phyloP scores from a whole-genome alignment of 2,888 invertebrate genomes.

The Cataglyphis altisquamis region DNA sequence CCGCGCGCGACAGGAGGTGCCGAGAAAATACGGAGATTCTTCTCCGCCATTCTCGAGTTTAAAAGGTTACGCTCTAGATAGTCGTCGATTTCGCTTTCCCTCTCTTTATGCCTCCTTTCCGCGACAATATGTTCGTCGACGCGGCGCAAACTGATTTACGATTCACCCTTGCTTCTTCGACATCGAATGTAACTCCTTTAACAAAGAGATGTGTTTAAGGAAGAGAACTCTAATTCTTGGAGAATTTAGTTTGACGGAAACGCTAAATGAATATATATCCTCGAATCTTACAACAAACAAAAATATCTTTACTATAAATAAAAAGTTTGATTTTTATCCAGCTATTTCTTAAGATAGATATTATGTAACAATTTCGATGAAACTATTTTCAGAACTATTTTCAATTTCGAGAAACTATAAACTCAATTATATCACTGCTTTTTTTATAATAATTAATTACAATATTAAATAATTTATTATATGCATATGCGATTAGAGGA shows the following conservation, averaged over 20 bases:
- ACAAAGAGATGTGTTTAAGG: constrained; percentile 26
- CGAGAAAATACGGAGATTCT: constrained; percentile 36
- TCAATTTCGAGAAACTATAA: not conserved
- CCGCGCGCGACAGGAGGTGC: constrained; percentile 10
- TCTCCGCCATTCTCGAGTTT: constrained; percentile 42
- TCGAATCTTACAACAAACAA: not conserved
- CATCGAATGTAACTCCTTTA: constrained; percentile 1
- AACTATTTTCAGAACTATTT: too few relatives aligned
- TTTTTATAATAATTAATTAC: not conserved
- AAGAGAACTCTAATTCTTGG: not conserved
- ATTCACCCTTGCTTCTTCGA: constrained; percentile 11
- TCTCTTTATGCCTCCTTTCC: constrained; percentile 4
- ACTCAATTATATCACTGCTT: not conserved
- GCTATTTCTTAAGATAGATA: not conserved
- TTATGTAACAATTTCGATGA: not conserved
- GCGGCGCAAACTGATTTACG: constrained; percentile 34
- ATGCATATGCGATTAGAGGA: not conserved
- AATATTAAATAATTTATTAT: constrained; percentile 1
- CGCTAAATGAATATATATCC: not conserved
- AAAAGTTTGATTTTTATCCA: not conserved
- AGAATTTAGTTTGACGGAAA: not conserved
- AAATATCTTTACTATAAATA: not conserved
- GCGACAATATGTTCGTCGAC: constrained; percentile 20
- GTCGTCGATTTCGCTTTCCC: constrained; percentile 29
- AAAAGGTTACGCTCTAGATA: constrained; percentile 41